Evolutionary conservation across 2,797 vertebrate species (phyloP), one percentile per base, ranked within the genome.

Genomic region (Tympanoctomys barrerae): DNA sequence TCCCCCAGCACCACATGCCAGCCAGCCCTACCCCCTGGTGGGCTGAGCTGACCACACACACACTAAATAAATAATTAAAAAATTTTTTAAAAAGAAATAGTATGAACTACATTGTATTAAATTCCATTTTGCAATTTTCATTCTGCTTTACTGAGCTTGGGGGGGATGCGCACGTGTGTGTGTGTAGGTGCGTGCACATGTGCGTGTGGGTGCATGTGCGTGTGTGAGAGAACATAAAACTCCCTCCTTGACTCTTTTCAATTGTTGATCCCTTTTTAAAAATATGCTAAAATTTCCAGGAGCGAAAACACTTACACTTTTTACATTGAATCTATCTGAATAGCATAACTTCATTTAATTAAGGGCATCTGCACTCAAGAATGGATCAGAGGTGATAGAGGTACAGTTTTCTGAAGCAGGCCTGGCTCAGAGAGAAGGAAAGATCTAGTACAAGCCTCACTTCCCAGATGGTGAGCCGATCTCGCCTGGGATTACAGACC

Each of bases 111-210:
- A 22, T 94, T 83, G 73, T 54, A 80, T 89, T 46, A 90, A 89
- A 91, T 77, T 90, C n/a, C 79, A 85, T 68, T 87, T 91, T 85
- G 22, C 59, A 68, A 95, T 94, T 94, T 70, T 86, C 79, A 92
- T 90, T 91, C 57, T 91, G 22, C 77, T 96, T 95, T 79, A 82
- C 21, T 52, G 70, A 92, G 19, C 11, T 82, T 95, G 68, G 84
- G 46, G 14, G 49, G 22, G 26, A 4, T 59, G 52, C 14, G 21
- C 16, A 28, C 7, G 14, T 16, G 71, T 14, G 14, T 16, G 71
- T 14, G 22, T 39, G 71, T 73, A 42, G 13, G 16, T 24, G 36
- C 0, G 21, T 39, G 68, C 8, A 3, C 7, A 33, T n/a, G 54
- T 28, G 42, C 42, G 4, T 42, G 42, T 42, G 39, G 39, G 39